phyloP scores from a whole-genome alignment of 2,113 vertebrate species.

The Thomomys bottae region DNA sequence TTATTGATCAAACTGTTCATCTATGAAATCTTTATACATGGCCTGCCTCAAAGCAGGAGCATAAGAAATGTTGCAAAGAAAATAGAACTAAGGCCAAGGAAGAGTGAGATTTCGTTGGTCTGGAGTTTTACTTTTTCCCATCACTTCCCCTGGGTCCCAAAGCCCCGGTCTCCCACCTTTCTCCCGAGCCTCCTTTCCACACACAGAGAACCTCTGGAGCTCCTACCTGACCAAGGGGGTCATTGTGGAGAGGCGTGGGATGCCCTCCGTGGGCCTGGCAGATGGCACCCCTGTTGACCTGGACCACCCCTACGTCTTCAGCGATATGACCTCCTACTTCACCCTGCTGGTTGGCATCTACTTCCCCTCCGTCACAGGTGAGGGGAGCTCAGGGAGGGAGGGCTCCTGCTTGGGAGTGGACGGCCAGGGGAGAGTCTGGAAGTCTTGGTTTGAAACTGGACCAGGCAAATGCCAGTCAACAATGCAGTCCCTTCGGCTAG shows the following conservation, averaged over 20 bases:
- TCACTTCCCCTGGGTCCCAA: not conserved
- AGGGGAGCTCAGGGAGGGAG: slow-evolving; percentile 48
- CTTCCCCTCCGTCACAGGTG: slow-evolving; percentile 99
- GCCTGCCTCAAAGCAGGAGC: not conserved
- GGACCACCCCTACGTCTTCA: slow-evolving; percentile 94
- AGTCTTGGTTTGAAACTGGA: not conserved
- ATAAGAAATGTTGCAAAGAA: slow-evolving; percentile 3
- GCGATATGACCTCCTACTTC: slow-evolving; percentile 97
- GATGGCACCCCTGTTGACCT: slow-evolving; percentile 85
- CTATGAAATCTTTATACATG: not conserved
- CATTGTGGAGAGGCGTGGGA: slow-evolving; percentile 87
- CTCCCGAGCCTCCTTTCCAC: not conserved
- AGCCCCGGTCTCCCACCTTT: not conserved
- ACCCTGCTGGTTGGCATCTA: slow-evolving; percentile 98
- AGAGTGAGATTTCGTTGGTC: not conserved
- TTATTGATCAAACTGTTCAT: not conserved
- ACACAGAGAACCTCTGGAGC: slow-evolving; percentile 95
- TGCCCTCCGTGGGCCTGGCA: slow-evolving; percentile 83
- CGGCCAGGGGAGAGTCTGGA: not conserved
- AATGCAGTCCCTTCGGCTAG: not conserved
- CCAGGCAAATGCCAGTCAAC: not conserved
- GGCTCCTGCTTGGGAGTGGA: not conserved
- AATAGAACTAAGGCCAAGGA: not conserved
- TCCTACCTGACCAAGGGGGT: slow-evolving; percentile 93
- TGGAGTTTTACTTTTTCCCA: not conserved